Conservation (phyloP, 2,888 invertebrate species). For the Dasypogon diadema region DNA sequence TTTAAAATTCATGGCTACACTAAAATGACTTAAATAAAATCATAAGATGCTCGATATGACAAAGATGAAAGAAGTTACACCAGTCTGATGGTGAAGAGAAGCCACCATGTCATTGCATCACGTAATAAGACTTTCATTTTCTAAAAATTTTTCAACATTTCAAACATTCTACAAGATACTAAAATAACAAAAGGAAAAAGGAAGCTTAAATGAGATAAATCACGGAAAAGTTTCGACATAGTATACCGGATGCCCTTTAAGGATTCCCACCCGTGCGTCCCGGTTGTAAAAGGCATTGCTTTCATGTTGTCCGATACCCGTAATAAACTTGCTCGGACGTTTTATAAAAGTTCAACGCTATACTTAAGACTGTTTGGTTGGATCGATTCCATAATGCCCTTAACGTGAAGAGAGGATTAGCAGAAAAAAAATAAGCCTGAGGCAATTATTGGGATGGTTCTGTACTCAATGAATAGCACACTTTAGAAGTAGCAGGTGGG, state of each 20-base stretch:
- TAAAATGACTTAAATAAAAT: no score
- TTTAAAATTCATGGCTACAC: no score
- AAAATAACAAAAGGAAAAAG: conserved; percentile 9
- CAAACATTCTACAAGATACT: neutral
- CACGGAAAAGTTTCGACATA: conserved; percentile 30
- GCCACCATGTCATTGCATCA: no score
- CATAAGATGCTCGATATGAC: no score
- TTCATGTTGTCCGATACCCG: neutral
- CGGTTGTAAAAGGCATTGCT: conserved; percentile 22
- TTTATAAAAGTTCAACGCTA: conserved; percentile 24
- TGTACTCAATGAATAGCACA: conserved; percentile 27
- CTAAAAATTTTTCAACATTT: neutral
- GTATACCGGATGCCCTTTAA: conserved; percentile 6
- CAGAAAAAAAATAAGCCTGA: neutral
- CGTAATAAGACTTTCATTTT: no score
- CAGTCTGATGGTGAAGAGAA: no score
- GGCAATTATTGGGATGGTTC: conserved; percentile 36
- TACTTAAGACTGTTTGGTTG: neutral
- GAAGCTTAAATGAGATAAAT: conserved; percentile 43
- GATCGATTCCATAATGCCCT: neutral
- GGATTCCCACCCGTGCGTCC: neutral
- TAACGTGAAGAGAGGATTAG: neutral
- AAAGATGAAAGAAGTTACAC: no score
- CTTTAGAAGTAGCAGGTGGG: conserved; percentile 11
- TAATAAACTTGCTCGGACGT: conserved; percentile 23